Conservation (phyloP, 2,797 vertebrate genomes). For the Spheniscus humboldti region DNA sequence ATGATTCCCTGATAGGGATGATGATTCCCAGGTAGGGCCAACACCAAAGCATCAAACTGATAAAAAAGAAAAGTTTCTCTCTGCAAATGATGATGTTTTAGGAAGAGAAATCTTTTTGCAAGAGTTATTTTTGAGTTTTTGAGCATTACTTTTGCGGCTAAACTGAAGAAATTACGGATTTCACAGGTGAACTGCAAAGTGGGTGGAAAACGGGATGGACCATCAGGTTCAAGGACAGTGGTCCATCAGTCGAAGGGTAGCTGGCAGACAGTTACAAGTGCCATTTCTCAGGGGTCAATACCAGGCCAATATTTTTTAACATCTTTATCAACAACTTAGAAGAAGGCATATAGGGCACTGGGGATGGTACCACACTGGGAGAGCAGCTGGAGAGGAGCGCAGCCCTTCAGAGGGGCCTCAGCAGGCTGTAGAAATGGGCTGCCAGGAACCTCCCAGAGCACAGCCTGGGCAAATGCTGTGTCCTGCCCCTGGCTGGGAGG, state of each 20-base stretch:
- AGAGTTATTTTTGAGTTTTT: neutral
- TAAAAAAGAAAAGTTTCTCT: neutral
- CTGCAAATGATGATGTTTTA: neutral
- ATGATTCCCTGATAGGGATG: neutral
- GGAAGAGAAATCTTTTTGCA: neutral
- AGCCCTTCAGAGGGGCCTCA: neutral
- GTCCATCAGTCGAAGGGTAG: neutral
- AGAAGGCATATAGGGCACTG: neutral
- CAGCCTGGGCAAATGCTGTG: neutral
- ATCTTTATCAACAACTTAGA: neutral
- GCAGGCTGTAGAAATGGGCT: neutral
- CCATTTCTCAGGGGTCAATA: neutral
- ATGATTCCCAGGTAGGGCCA: neutral
- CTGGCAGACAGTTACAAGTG: neutral
- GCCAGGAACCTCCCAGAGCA: neutral
- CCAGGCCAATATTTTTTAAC: neutral
- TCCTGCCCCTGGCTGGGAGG: neutral
- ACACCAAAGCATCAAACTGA: neutral
- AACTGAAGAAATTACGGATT: neutral
- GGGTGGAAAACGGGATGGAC: neutral
- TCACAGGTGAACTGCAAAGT: neutral
- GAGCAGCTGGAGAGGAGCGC: neutral
- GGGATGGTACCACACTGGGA: neutral
- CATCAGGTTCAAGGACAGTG: neutral
- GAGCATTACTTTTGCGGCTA: neutral